phyloP scores from a whole-genome alignment of 2,888 invertebrate species.

The Drosophila kambysellisi region DNA sequence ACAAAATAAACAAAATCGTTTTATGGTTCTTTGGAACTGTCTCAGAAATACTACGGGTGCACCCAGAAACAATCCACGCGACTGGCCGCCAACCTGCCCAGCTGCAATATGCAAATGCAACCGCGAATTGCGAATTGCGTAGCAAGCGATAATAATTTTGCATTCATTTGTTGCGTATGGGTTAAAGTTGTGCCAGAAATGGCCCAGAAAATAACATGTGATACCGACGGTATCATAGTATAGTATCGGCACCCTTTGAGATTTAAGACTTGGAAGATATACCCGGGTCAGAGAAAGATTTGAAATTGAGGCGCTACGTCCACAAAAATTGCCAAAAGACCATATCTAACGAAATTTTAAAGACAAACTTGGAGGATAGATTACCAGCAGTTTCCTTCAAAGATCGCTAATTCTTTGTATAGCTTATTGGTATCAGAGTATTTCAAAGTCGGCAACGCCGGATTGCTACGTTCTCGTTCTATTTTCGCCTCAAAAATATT shows the following conservation, averaged over 20 bases:
- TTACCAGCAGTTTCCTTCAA: neutral
- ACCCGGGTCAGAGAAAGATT: no score
- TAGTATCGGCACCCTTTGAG: no score
- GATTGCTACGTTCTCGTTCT: neutral
- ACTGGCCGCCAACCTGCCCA: constrained; percentile 39
- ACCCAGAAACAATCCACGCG: neutral
- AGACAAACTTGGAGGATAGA: neutral
- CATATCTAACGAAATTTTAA: neutral
- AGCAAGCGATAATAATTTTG: constrained; percentile 65
- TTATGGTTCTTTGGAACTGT: constrained; percentile 66
- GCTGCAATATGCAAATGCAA: constrained; percentile 72
- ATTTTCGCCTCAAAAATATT: constrained; percentile 25
- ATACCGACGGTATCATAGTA: neutral
- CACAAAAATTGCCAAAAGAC: neutral
- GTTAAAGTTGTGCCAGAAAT: constrained; percentile 30
- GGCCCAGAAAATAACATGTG: constrained; percentile 36
- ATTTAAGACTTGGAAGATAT: no score
- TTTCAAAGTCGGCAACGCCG: neutral
- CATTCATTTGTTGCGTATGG: constrained; percentile 38
- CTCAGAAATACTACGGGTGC: constrained; percentile 7
- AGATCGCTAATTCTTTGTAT: neutral
- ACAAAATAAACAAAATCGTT: constrained; percentile 60
- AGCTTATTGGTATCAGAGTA: neutral
- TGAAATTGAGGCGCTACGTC: no score
- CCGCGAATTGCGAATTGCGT: constrained; percentile 69